phyloP scores from a whole-genome alignment of 2,888 invertebrate genomes.

The Hydroisotoma schaefferi region DNA sequence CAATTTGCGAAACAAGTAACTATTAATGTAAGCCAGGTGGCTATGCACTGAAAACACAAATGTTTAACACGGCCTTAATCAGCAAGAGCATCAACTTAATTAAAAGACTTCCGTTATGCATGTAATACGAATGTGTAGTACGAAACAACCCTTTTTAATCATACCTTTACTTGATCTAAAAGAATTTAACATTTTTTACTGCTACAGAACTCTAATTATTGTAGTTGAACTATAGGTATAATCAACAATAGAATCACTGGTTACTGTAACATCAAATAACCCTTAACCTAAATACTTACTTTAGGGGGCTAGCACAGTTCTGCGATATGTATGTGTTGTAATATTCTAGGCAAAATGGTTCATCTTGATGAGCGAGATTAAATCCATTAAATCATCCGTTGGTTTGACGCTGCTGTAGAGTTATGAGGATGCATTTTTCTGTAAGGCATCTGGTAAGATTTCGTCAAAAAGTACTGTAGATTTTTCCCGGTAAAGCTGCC shows the following conservation, averaged over 20 bases:
- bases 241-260: conserved; percentile 10
- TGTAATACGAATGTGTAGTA: neutral
- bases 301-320: conserved; percentile 43
- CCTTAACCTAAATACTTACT: neutral
- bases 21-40: no score
- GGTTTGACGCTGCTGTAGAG: conserved; percentile 4
- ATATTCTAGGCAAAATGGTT: conserved; percentile 45
- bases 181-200: neutral
- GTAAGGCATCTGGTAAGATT: conserved; percentile 15
- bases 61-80: neutral
- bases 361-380: conserved; percentile 15
- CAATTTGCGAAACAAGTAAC: no score
- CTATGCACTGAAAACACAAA: no score
- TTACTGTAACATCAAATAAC: neutral
- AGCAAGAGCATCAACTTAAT: neutral
- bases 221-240: conserved; percentile 9
- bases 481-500: neutral
- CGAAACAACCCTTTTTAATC: neutral
- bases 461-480: conserved; percentile 6
- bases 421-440: conserved; percentile 11
- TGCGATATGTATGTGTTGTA: conserved; percentile 48
- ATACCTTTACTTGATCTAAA: neutral
- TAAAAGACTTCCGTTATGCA: neutral
- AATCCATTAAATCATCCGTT: neutral
- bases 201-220: conserved; percentile 3